Evolutionary conservation across 2,888 invertebrate genomes (phyloP), one percentile per base, ranked within the genome.

Genomic region (Calliscelio sp.): DNA sequence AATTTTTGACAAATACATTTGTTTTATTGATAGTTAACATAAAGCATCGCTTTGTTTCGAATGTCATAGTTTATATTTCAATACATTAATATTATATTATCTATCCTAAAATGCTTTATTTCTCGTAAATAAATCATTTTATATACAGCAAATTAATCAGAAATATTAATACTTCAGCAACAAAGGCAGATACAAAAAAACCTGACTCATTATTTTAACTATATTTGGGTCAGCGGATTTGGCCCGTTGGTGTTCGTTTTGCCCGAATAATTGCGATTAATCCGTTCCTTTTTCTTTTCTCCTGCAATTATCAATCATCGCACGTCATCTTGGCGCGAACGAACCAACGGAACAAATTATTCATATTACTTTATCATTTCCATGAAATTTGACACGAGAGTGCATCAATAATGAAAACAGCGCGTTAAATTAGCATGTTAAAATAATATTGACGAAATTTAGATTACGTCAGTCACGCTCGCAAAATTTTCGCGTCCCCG

Each of bases 151-250:
- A 35, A 70, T 78, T 53, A 74, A 63, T 74, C 74, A 57, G 70
- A 51, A 59, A 70, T 49, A 68, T 70, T 77, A 61, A 53, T 55
- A 32, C 70, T 44, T 4, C 44, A 22, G n/a, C 51, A 14, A 51
- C 25, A 11, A 7, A 8, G 28, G n/a, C n/a, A 14, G 25, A 32
- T 32, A 32, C 32, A 32, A 63, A 63, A 65, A 24, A 28, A 49
- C 18, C 22, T 38, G 53, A n/a, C n/a, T 80, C 65, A 66, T 80
- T 80, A 66, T 80, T 80, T 80, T 73, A 73, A 73, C 71, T 63
- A 46, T 16, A 65, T 80, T 80, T 73, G 79, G 79, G 65, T 65
- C 57, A 55, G 61, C 18, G 46, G 38, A 46, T 71, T 46, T 38
- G 66, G 41, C 14, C 68, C 35, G 66, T 6, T 35, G 20, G n/a